Percentiles rank a stretch among this genome's conserved stretches.
These are phyloP conservation scores for Myotis pilosus DNA, from an alignment of 2,797 vertebrate genomes.

Conservation along the genomic window DNA sequence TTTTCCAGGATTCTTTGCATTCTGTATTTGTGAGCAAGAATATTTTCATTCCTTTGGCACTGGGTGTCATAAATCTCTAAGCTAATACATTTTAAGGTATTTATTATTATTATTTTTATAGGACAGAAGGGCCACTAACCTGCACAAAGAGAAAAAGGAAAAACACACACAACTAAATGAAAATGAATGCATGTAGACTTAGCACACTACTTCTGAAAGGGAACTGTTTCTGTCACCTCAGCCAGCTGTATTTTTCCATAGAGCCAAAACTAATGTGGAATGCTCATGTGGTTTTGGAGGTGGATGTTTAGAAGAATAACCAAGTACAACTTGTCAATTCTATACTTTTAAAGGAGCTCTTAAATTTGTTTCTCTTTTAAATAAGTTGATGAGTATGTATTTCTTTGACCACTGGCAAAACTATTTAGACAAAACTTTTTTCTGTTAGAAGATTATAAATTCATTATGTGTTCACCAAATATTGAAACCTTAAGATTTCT, in stretches of 20 bases:
- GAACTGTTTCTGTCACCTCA: not conserved
- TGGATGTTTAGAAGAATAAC: constrained; percentile 33
- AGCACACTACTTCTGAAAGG: not conserved
- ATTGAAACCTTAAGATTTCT: constrained; percentile 39
- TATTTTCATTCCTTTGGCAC: not conserved
- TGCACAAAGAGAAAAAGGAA: not conserved
- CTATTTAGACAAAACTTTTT: constrained; percentile 29
- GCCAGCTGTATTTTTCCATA: not conserved
- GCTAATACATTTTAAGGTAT: not conserved
- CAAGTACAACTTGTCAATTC: not conserved
- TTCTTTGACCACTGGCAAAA: constrained; percentile 5
- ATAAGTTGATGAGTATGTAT: not conserved
- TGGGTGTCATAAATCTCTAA: not conserved
- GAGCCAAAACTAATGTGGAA: constrained; percentile 32
- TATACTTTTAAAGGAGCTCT: not conserved
- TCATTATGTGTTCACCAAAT: constrained; percentile 41
- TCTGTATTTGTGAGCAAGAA: not conserved
- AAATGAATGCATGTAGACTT: not conserved
- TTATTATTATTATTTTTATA: constrained; percentile 5
- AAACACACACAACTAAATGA: not conserved
- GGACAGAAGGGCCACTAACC: not conserved
- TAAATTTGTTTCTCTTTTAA: constrained; percentile 52
- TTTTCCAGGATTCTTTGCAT: not conserved
- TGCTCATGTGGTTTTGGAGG: not conserved
- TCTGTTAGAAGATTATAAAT: constrained; percentile 50